Conservation (phyloP, 2,797 vertebrate genomes). For the Lycodopsis pacificus region DNA sequence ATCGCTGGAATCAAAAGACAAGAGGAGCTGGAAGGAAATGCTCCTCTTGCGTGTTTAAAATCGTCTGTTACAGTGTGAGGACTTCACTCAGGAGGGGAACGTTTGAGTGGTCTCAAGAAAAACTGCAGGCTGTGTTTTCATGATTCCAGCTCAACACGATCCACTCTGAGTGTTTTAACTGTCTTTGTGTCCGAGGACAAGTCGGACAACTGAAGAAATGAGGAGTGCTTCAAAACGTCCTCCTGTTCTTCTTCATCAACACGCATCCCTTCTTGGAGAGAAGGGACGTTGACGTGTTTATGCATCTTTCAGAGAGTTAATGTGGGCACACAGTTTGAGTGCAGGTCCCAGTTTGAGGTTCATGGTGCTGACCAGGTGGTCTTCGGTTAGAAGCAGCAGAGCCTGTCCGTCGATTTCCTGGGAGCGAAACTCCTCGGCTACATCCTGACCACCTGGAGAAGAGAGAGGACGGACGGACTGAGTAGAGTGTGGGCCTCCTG, state of each 20-base stretch:
- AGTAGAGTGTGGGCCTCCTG: neutral
- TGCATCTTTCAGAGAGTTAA: conserved; percentile 91
- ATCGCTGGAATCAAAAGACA: conserved; percentile 18
- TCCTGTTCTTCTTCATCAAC: conserved; percentile 11
- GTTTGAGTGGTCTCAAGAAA: conserved; percentile 35
- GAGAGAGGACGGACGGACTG: neutral
- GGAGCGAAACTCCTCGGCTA: conserved; percentile 90
- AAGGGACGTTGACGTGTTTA: conserved; percentile 56
- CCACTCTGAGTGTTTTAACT: neutral
- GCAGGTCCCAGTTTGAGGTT: conserved; percentile 95
- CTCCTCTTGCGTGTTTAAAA: conserved; percentile 7
- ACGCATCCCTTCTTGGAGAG: neutral
- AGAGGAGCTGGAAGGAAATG: conserved; percentile 14
- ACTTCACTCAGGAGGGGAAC: conserved; percentile 15
- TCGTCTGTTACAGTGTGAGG: conserved; percentile 1
- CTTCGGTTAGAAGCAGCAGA: conserved; percentile 92
- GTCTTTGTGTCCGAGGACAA: neutral
- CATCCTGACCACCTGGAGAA: conserved; percentile 87
- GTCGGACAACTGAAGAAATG: neutral
- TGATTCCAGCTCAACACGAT: neutral
- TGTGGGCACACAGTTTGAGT: conserved; percentile 94
- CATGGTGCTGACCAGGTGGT: conserved; percentile 95
- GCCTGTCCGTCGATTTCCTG: conserved; percentile 96
- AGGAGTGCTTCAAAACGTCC: neutral
- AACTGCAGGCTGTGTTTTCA: neutral